Evolutionary conservation across 2,888 invertebrate genomes (phyloP), one percentile per base, ranked within the genome.

Genomic region (Poecilobothrus nobilitatus): DNA sequence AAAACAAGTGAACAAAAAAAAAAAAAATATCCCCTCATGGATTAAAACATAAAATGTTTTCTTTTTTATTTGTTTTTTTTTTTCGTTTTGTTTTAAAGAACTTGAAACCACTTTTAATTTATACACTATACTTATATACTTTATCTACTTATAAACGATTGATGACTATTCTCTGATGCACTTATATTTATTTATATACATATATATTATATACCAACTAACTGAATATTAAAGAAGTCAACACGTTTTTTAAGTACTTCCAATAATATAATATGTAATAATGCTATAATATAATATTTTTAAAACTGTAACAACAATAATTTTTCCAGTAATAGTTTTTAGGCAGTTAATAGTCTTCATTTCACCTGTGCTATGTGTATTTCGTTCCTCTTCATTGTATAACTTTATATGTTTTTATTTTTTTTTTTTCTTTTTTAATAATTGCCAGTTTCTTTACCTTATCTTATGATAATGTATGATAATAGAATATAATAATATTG

Each of bases 341-440:
- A 53, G 53, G 53, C 53, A 53, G 18, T 53, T 53, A n/a, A n/a
- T n/a, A 53, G 53, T 53, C 53, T 53, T 53, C 53, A 53, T 18
- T 53, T 53, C 53, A 18, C 53, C 53, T 53, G 18, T 37, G 8
- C 37, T 27, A 37, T 37, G 37, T 37, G 37, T 37, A 37, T 27
- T 27, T 27, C 27, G 5, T 27, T 27, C 5, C 27, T 27, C 27
- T 27, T 41, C 7, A 41, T 41, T 12, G 2, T 41, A 41, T 41
- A 12, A 41, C 15, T 41, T 15, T 12, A n/a, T n/a, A n/a, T n/a
- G n/a, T n/a, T n/a, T n/a, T n/a, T n/a, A n/a, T n/a, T n/a, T n/a
- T n/a, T n/a, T n/a, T n/a, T n/a, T n/a, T n/a, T n/a, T n/a, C n/a
- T n/a, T 41, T 41, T 12, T 41, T 6, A 41, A 12, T 12, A 2